Percentiles rank a stretch among this genome's conserved stretches.
Evolutionary conservation across 2,797 vertebrate genomes (phyloP).

Genomic region (Chloroceryle inda): DNA sequence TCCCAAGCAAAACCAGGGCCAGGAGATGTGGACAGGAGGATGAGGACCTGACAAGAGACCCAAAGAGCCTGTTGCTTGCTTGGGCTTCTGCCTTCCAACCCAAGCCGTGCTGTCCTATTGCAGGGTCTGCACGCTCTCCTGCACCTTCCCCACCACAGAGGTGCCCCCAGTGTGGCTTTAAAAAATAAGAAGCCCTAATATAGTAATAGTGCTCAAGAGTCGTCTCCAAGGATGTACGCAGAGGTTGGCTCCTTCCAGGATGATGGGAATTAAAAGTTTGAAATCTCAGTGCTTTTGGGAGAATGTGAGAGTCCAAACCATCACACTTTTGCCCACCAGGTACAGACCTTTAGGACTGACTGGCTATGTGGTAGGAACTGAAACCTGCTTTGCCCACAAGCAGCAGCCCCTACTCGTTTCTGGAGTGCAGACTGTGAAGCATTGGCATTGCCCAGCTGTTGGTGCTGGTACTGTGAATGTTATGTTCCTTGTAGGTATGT

Average conservation of each 20-base stretch:
- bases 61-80: neutral
- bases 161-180: neutral
- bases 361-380: rapidly evolving
- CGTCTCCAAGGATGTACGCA: neutral
- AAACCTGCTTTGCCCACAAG: neutral
- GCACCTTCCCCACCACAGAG: neutral
- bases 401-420: neutral
- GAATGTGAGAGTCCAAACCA: neutral
- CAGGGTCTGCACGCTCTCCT: neutral
- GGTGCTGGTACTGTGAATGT: rapidly evolving
- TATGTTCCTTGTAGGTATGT: neutral
- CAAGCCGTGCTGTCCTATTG: rapidly evolving
- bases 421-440: neutral
- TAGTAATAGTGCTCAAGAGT: neutral
- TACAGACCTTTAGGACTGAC: neutral
- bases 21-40: neutral
- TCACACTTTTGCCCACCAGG: neutral
- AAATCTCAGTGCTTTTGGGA: neutral
- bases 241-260: neutral
- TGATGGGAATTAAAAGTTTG: neutral
- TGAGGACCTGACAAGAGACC: neutral
- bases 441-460: neutral
- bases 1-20: neutral
- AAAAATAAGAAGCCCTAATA: neutral
- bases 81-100: neutral